These are phyloP conservation scores for Habrosyne pyritoides DNA, from an alignment of 2,888 invertebrate genomes.

Conservation along the genomic window DNA sequence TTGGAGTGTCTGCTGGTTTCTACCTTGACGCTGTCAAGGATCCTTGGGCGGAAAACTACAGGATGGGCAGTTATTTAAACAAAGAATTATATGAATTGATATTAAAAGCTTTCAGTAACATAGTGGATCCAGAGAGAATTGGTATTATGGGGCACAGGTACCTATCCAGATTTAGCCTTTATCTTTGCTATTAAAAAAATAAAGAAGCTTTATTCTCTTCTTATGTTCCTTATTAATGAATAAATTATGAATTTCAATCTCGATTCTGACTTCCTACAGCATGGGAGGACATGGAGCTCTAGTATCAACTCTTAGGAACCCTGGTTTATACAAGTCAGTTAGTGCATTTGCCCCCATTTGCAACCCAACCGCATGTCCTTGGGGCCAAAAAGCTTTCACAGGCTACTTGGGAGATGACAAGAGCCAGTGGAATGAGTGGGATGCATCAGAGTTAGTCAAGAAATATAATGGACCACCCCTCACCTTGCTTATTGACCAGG, in stretches of 20 bases:
- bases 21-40: slow-evolving; percentile 95
- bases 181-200: too few species aligned
- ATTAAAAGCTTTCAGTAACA: slow-evolving; percentile 86
- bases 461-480: slow-evolving; percentile 92
- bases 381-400: slow-evolving; percentile 94
- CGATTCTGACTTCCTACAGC: slow-evolving; percentile 76
- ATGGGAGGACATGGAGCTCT: slow-evolving; percentile 99
- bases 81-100: slow-evolving; percentile 91
- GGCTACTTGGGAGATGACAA: slow-evolving; percentile 90
- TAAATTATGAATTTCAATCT: not conserved
- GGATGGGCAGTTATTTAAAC: slow-evolving; percentile 98
- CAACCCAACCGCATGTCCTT: slow-evolving; percentile 92
- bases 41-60: slow-evolving; percentile 97
- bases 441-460: slow-evolving; percentile 92
- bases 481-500: slow-evolving; percentile 95
- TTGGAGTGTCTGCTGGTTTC: slow-evolving; percentile 97
- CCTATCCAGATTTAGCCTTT: too few species aligned
- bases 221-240: too few species aligned
- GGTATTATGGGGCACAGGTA: slow-evolving; percentile 93
- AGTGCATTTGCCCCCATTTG: slow-evolving; percentile 98
- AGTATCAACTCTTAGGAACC: slow-evolving; percentile 94
- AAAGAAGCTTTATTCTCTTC: too few species aligned
- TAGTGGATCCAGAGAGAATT: slow-evolving; percentile 81
- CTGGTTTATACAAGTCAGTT: slow-evolving; percentile 92
- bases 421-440: slow-evolving; percentile 92